Evolutionary conservation across 2,797 vertebrate species (phyloP).

Genomic region (Calcarius lapponicus): DNA sequence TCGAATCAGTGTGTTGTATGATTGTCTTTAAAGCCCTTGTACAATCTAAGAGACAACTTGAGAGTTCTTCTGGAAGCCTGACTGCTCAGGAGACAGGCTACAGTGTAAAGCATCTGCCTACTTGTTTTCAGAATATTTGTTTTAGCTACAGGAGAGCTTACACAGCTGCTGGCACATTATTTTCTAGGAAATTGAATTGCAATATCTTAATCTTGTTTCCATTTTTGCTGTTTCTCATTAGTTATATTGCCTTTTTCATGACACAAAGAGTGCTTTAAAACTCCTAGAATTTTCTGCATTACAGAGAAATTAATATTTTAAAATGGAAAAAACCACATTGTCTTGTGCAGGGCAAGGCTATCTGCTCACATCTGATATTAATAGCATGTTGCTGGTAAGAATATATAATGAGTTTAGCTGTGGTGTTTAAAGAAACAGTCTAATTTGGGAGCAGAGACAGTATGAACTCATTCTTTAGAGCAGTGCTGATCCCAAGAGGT

Average conservation of each 20-base stretch:
- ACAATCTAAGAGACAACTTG: not conserved
- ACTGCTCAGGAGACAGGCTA: not conserved
- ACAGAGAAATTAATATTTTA: not conserved
- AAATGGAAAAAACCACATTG: not conserved
- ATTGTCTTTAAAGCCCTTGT: not conserved
- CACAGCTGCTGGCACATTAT: slow-evolving; percentile 44
- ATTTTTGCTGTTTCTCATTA: slow-evolving; percentile 1
- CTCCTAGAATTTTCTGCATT: not conserved
- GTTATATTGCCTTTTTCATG: not conserved
- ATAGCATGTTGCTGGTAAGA: not conserved
- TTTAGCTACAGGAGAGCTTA: slow-evolving; percentile 39
- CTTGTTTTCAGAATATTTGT: slow-evolving; percentile 38
- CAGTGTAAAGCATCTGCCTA: slow-evolving; percentile 10
- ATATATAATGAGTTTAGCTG: not conserved
- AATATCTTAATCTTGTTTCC: slow-evolving; percentile 12
- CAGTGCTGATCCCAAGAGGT: not conserved
- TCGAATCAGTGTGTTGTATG: not conserved
- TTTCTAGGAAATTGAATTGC: slow-evolving; percentile 52
- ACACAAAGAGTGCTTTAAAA: not conserved
- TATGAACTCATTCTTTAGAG: not conserved
- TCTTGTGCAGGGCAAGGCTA: not conserved
- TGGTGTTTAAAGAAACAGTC: not conserved
- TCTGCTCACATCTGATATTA: not conserved
- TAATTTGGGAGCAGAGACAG: not conserved
- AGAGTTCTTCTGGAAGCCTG: not conserved